Base-by-base conservation (phyloP, 2,888 invertebrate species). In the Campaea margaritaria region DNA sequence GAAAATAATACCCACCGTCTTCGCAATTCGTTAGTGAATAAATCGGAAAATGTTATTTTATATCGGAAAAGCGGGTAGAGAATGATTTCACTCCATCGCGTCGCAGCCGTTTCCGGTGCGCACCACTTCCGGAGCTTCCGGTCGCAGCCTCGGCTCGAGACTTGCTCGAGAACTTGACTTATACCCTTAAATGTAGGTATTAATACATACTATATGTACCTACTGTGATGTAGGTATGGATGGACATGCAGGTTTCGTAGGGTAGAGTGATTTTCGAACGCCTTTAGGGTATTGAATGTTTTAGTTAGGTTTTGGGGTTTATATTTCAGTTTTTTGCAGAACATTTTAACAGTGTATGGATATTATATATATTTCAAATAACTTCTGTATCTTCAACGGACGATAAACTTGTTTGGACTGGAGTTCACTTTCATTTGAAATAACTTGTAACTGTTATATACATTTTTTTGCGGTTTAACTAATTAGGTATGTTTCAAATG, bases 111-210 rank as follows among this genome's bases (percentile, higher is more conserved):
- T 74, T 82, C 82, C 82, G 75, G 76, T 67, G 69, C 72, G 59
- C 59, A 64, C 76, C 74, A 70, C 73, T 72, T 72, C 74, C 77
- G 75, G 56, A 67, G 69, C 67, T 76, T 81, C 81, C 81, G 81
- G 56, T 57, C 64, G 46, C 41, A 49, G 48, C 15, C 41, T 45
- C 50, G n/a, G 39, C 54, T 50, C 15, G 53, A 54, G 54, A 50
- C 41, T 50, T n/a, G 14, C 36, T 45, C 14, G 51, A 43, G 50
- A 52, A 42, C 50, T 59, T 10, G 27, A 49, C 49, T 27, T 44
- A 34, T 27, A 34, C 31, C 2, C 14, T 7, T 45, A 34, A 0
- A 43, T 34, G 13, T 51, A 49, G 27, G n/a, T n/a, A n/a, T n/a
- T n/a, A n/a, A n/a, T n/a, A n/a, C n/a, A n/a, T n/a, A n/a, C n/a